Conservation (phyloP, 2,113 vertebrate genomes). For the Phoenicopterus ruber region DNA sequence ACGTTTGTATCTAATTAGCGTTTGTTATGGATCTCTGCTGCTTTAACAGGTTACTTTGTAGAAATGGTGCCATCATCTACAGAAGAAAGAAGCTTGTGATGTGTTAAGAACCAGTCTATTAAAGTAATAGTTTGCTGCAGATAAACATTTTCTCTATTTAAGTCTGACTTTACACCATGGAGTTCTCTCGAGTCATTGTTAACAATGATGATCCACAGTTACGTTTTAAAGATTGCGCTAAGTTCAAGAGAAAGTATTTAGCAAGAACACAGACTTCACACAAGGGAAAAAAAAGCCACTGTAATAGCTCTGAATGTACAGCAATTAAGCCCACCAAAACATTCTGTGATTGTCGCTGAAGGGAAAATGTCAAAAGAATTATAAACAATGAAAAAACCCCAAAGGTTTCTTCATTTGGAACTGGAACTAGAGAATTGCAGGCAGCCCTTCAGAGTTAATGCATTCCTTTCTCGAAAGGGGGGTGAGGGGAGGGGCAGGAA, state of each 20-base stretch:
- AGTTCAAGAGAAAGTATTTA: neutral
- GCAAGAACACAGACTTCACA: neutral
- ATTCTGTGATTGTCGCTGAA: neutral
- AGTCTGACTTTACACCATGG: neutral
- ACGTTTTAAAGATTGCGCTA: neutral
- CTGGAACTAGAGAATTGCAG: neutral
- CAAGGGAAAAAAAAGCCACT: neutral
- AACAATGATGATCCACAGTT: neutral
- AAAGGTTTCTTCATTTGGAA: neutral
- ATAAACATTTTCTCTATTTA: neutral
- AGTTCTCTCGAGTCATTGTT: neutral
- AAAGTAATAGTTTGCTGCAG: neutral
- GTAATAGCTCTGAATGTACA: neutral
- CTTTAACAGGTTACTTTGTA: neutral
- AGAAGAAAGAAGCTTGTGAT: neutral
- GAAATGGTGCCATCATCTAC: neutral
- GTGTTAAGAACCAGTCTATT: neutral
- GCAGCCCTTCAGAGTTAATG: neutral
- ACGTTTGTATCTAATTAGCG: neutral
- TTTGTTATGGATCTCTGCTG: neutral
- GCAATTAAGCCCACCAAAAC: neutral
- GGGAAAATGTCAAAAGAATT: neutral
- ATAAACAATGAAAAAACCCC: neutral
- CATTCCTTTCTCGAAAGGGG: neutral
- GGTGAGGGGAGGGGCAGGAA: neutral